These are phyloP conservation scores for Pelochelys cantorii DNA, from an alignment of 2,797 vertebrate genomes.

Conservation along the genomic window DNA sequence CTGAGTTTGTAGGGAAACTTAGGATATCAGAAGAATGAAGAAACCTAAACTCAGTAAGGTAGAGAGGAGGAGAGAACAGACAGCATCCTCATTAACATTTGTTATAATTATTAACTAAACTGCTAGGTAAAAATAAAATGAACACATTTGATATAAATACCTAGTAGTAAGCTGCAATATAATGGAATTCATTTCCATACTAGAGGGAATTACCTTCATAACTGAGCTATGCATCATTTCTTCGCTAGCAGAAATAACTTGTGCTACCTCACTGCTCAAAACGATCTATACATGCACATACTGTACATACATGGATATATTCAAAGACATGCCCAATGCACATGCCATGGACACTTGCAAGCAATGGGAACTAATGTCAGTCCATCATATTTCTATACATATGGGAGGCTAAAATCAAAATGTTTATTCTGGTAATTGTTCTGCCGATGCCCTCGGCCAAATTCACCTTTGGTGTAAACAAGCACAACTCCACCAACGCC, in stretches of 20 bases:
- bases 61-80: not conserved
- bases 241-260: constrained; percentile 44
- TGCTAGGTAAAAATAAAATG: constrained; percentile 69
- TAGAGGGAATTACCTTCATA: constrained; percentile 52
- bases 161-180: constrained; percentile 54
- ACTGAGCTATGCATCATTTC: constrained; percentile 43
- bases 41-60: not conserved
- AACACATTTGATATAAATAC: constrained; percentile 61
- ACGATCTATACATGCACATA: constrained; percentile 29
- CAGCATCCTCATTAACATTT: constrained; percentile 51
- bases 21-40: not conserved
- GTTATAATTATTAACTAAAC: constrained; percentile 65
- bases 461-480: too few relatives aligned
- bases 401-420: fast-evolving
- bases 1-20: not conserved
- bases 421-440: not conserved
- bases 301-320: constrained; percentile 33
- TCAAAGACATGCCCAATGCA: not conserved
- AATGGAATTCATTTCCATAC: constrained; percentile 54
- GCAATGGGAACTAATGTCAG: not conserved
- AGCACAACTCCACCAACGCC: not conserved
- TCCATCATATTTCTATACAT: not conserved
- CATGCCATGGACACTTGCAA: not conserved
- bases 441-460: not conserved
- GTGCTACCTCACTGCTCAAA: constrained; percentile 52